Conservation (phyloP, 2,888 invertebrate genomes). For the Plemyria rubiginata region DNA sequence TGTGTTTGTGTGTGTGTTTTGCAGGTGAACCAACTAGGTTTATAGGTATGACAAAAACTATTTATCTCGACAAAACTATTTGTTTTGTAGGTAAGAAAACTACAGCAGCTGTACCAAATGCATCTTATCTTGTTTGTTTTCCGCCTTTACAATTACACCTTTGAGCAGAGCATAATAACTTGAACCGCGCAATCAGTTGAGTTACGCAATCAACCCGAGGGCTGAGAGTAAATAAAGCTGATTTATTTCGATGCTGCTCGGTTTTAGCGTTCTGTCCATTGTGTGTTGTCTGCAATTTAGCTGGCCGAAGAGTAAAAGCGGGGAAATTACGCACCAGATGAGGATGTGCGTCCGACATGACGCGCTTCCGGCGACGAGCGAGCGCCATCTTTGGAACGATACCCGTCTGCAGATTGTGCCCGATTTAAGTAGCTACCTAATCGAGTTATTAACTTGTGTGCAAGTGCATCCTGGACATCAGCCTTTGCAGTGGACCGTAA, state of each 20-base stretch:
- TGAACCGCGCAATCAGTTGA: slow-evolving; percentile 56
- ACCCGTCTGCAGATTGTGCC: slow-evolving; percentile 53
- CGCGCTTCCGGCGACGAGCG: slow-evolving; percentile 67
- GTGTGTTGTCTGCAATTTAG: slow-evolving; percentile 52
- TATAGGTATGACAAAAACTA: too few species aligned
- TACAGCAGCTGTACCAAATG: slow-evolving; percentile 16
- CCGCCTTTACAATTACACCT: slow-evolving; percentile 51
- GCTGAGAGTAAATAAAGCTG: slow-evolving; percentile 61
- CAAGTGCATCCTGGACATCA: slow-evolving; percentile 41
- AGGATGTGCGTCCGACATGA: slow-evolving; percentile 79
- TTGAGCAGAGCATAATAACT: slow-evolving; percentile 34
- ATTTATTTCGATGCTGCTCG: slow-evolving; percentile 63
- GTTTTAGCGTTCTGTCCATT: slow-evolving; percentile 53
- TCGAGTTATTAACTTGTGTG: slow-evolving; percentile 47
- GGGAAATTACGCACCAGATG: slow-evolving; percentile 68
- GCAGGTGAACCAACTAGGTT: too few species aligned
- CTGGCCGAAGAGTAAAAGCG: slow-evolving; percentile 62
- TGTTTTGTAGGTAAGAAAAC: neutral
- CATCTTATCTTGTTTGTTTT: slow-evolving; percentile 44
- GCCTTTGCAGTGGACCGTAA: slow-evolving; percentile 33
- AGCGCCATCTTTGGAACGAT: slow-evolving; percentile 64
- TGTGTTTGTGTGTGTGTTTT: too few species aligned
- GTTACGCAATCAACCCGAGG: slow-evolving; percentile 66
- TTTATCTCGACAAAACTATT: too few species aligned
- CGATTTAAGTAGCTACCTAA: slow-evolving; percentile 52